Evolutionary conservation across 2,888 invertebrate species (phyloP), one percentile per base, ranked within the genome.

Genomic region (Dexiosoma caninum): DNA sequence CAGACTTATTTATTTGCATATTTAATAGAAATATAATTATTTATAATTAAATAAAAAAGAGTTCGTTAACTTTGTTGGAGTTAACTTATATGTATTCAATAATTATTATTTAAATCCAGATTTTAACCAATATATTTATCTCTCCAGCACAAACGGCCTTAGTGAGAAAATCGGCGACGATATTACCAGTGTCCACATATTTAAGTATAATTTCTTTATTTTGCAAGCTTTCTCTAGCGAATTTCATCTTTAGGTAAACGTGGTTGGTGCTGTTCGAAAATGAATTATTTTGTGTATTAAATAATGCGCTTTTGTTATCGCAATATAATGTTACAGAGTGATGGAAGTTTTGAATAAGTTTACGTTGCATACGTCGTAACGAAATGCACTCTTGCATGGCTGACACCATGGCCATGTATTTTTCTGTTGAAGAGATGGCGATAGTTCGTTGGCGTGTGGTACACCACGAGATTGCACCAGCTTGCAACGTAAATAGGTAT

Each of bases 131-230:
- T 27, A 6, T 27, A 27, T 27, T 27, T 27, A 27, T 5, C 6
- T 27, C 6, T 6, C 6, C 27, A 3, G 57, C 12, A 62, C 62
- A 21, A 8, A 62, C 21, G 4, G 46, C 46, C 10, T 62, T 62
- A 1, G 62, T 62, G 10, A 62, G n/a, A 16, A 21, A 32, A 32
- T 49, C 35, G 12, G 62, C 62, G 21, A 64, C 32, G 35, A 64
- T 64, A 23, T 49, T 64, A 12, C 21, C 8, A 10, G 46, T 49
- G 8, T 62, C 62, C 1, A 64, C 21, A 46, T 64, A 44, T 9
- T 62, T 16, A 1, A 60, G 44, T 10, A 44, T 19, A 21, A 44
- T 16, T 5, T 60, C 16, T 16, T 44, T 44, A 6, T n/a, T 46
- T 3, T 27, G 4, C 6, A 27, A 6, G 2, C 35, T 49, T 10